Conservation (phyloP, 1,140 invertebrate species). For the Listronotus bonariensis region DNA sequence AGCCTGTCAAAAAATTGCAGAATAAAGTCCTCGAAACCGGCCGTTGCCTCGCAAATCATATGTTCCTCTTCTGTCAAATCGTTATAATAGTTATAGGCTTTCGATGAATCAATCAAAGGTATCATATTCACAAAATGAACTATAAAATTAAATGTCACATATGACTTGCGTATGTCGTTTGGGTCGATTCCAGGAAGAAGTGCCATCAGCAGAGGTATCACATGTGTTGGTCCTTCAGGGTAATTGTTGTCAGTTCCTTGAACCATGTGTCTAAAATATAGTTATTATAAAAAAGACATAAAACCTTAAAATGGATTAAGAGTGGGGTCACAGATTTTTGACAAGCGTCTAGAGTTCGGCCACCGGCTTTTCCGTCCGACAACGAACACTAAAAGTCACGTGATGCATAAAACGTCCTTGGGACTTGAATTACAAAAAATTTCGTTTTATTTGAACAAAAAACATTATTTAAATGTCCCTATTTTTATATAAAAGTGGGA, state of each 20-base stretch:
- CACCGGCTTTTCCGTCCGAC: too few relatives aligned
- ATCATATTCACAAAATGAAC: conserved; percentile 76
- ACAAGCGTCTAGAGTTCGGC: too few relatives aligned
- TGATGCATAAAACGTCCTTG: too few relatives aligned
- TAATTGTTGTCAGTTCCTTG: conserved; percentile 67
- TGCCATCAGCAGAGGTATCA: conserved; percentile 79
- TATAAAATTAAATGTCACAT: conserved; percentile 80
- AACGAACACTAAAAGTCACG: too few relatives aligned
- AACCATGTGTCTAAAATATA: conserved; percentile 63
- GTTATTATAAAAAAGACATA: too few relatives aligned
- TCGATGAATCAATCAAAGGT: conserved; percentile 84
- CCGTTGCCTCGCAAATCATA: conserved; percentile 77
- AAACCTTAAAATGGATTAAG: too few relatives aligned
- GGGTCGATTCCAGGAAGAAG: conserved; percentile 87
- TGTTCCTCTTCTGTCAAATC: conserved; percentile 79
- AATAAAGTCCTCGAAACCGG: conserved; percentile 87
- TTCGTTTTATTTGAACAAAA: too few relatives aligned
- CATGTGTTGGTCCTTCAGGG: conserved; percentile 77
- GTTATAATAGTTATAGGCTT: conserved; percentile 65
- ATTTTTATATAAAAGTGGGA: too few relatives aligned
- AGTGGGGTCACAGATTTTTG: too few relatives aligned
- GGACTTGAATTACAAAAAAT: too few relatives aligned
- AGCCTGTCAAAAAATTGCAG: conserved; percentile 82
- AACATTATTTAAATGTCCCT: too few relatives aligned
- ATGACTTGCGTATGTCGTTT: conserved; percentile 85